Base-by-base conservation (phyloP, 2,888 invertebrate species). In the Spisula solida region DNA sequence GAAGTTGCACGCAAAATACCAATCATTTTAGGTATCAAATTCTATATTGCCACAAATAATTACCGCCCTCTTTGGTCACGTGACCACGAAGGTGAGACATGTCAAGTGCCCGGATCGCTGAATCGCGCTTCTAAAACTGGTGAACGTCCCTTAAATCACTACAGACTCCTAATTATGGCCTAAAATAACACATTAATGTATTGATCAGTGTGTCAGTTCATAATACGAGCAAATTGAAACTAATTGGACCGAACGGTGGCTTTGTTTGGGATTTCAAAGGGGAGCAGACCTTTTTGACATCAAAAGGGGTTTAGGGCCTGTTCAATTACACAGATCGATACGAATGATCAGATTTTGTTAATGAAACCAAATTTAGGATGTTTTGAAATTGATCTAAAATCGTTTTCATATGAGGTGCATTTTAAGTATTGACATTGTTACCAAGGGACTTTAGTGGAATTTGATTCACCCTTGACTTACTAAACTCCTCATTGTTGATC, bases 401-500 rank as follows among this genome's bases (percentile, higher is more conserved):
- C 81, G 81, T 83, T 75, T 82, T 88, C 82, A 55, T 85, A 91
- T 91, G 85, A 87, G 81, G 82, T 88, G 80, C 56, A 66, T 88
- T 41, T 47, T 56, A 55, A 80, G 60, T 75, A 47, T 82, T 86
- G 88, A 92, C 90, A 89, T 91, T 82, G 92, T 92, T 88, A 88
- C 90, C 88, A 83, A 51, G 91, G 90, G 90, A 90, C 56, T 86
- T 88, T 89, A 92, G 87, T 85, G 90, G 89, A 91, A 92, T 92
- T 92, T 92, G 92, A 92, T 92, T 92, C 86, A 92, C 92, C 92
- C 79, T 83, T 88, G 92, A 91, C 92, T 89, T 81, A 82, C 82
- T 90, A 87, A 90, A 91, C 89, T 89, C 87, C 87, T 82, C 86
- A 92, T 92, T 92, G 92, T 91, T 92, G 90, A 87, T 89, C 88